A percentile compares a stretch with the other conserved stretches of the same genome.
phyloP scores from a whole-genome alignment of 2,797 vertebrate species.

The Acanthopagrus latus region DNA sequence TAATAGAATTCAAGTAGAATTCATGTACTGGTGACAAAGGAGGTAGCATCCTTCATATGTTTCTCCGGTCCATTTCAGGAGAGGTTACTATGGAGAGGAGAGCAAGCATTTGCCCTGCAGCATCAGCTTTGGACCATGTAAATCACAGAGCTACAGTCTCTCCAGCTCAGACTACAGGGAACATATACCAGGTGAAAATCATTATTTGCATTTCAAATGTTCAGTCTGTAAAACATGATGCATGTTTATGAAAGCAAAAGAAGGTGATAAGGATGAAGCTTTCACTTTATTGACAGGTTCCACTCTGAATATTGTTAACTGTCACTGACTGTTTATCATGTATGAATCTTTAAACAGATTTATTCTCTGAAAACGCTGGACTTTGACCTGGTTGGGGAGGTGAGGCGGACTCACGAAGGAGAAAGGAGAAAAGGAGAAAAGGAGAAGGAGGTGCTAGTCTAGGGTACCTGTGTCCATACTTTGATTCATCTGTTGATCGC shows the following conservation, averaged over 20 bases:
- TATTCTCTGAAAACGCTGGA: neutral
- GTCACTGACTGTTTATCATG: neutral
- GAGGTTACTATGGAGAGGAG: neutral
- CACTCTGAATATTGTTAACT: neutral
- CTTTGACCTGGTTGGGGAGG: conserved; percentile 1
- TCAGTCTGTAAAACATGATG: neutral
- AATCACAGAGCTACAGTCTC: neutral
- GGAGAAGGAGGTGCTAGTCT: conserved; percentile 34
- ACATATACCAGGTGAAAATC: conserved; percentile 4
- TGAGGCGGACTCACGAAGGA: neutral
- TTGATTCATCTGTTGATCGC: conserved; percentile 99
- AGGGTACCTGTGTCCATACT: conserved; percentile 98
- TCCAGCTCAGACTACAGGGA: neutral
- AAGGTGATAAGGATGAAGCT: neutral
- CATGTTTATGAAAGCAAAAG: neutral
- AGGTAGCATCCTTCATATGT: neutral
- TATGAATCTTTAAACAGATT: neutral
- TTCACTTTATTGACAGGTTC: neutral
- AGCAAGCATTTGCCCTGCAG: neutral
- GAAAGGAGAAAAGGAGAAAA: neutral
- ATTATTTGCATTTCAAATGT: neutral
- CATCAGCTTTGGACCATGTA: neutral
- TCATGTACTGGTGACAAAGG: neutral
- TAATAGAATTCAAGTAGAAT: neutral
- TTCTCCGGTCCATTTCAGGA: neutral